Base-by-base conservation (phyloP, 2,797 vertebrate species). In the Bradypodion pumilum region DNA sequence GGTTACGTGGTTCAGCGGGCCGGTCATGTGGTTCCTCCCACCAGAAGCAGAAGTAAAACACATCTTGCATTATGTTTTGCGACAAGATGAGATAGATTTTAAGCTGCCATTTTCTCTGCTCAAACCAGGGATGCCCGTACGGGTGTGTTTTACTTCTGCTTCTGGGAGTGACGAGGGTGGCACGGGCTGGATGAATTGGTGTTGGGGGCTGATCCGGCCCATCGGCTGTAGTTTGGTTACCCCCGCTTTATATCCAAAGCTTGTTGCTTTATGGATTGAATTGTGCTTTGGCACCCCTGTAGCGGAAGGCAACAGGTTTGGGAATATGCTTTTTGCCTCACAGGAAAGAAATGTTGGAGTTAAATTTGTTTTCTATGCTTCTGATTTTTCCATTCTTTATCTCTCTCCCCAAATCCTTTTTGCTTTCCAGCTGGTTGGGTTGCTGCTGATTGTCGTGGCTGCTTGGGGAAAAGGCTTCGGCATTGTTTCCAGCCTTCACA, bases 401-500 rank as follows among this genome's bases (percentile, higher is more conserved):
- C 13, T 70, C 70, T 52, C 65, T 35, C 83, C 42, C 27, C n/a
- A 32, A 59, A 40, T 69, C 16, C 42, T 78, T 44, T 83, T 80
- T 85, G 25, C 90, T 87, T 87, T 87, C 60, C 91, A 98, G 98
- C 95, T 99, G 86, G 98, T 99, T 7, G 98, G 98, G 56, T 96
- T 99, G 90, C 93, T 99, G 92, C 96, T 99, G 87, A 98, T 99
- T 5, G 98, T 96, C 6, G 97, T 99, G 49, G 98, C 98, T 76
- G 98, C 97, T 75, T 99, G 98, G 98, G 98, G 97, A 25, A 98
- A 97, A 87, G 97, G 97, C 59, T 98, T 97, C 27, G 97, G 97
- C 86, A 81, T 98, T 85, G 97, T 98, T 86, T 98, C 97, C 87
- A 98, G 97, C 92, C 97, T 98, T 92, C 97, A 97, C 93, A 97